Evolutionary conservation across 2,797 vertebrate species (phyloP).

Genomic region (Tokudaia tokunoshimensis): DNA sequence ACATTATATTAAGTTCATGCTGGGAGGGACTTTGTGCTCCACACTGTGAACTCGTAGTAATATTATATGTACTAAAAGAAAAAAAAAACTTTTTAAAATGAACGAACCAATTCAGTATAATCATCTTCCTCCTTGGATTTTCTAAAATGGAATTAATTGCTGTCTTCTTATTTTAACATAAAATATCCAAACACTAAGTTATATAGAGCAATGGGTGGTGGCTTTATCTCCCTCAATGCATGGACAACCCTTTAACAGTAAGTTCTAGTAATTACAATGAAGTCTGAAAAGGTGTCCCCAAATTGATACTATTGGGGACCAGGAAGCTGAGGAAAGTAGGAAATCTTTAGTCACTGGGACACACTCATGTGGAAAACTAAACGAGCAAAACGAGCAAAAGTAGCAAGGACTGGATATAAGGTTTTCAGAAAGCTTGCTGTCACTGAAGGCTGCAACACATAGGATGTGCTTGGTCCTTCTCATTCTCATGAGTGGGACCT

Average conservation of each 20-base stretch:
- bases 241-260: not conserved
- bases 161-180: constrained; percentile 12
- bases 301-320: not conserved
- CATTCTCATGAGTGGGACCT: not conserved
- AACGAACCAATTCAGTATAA: not conserved
- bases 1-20: not conserved
- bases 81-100: not conserved
- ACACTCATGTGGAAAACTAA: not conserved
- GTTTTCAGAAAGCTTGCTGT: not conserved
- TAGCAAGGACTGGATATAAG: not conserved
- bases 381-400: not conserved
- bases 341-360: not conserved
- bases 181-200: constrained; percentile 14
- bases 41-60: not conserved
- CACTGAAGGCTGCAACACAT: not conserved
- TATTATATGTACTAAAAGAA: not conserved
- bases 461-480: not conserved
- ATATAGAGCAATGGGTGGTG: not conserved
- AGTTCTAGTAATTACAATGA: not conserved
- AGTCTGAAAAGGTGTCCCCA: not conserved
- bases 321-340: rapidly evolving
- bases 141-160: not conserved
- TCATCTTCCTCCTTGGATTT: not conserved
- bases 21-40: not conserved
- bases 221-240: not conserved